Conservation (phyloP, 2,888 invertebrate species). For the Boloria euphrosyne region DNA sequence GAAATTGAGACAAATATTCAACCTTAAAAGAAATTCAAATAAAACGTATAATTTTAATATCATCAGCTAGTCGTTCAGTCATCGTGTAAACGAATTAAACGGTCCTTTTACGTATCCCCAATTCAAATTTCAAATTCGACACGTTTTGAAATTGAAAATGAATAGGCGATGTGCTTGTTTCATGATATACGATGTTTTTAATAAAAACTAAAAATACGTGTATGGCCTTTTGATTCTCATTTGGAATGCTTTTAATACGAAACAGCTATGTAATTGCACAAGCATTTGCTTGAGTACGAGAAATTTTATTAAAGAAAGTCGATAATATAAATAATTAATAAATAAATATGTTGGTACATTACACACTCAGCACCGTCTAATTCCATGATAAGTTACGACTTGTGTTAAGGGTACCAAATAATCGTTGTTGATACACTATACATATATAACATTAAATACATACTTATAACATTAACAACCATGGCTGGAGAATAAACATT, state of each 20-base stretch:
- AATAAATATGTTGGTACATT: too few relatives aligned
- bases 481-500: too few relatives aligned
- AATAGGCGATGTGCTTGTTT: conserved; percentile 50
- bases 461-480: too few relatives aligned
- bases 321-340: too few relatives aligned
- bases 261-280: conserved; percentile 15
- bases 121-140: conserved; percentile 64
- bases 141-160: conserved; percentile 50
- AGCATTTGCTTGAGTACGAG: neutral
- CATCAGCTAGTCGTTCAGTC: neutral
- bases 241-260: conserved; percentile 22
- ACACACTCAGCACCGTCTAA: too few relatives aligned
- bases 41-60: neutral
- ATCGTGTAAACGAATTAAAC: conserved; percentile 37
- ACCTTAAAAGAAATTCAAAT: too few relatives aligned
- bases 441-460: too few relatives aligned
- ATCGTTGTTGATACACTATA: too few relatives aligned
- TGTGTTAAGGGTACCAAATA: too few relatives aligned
- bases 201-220: conserved; percentile 23
- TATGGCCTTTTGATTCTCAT: conserved; percentile 27
- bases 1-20: too few relatives aligned
- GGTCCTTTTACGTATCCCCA: conserved; percentile 51
- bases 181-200: conserved; percentile 43
- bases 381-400: too few relatives aligned
- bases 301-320: too few relatives aligned